Conservation (phyloP, 2,797 vertebrate genomes). For the Macrochelys suwanniensis region DNA sequence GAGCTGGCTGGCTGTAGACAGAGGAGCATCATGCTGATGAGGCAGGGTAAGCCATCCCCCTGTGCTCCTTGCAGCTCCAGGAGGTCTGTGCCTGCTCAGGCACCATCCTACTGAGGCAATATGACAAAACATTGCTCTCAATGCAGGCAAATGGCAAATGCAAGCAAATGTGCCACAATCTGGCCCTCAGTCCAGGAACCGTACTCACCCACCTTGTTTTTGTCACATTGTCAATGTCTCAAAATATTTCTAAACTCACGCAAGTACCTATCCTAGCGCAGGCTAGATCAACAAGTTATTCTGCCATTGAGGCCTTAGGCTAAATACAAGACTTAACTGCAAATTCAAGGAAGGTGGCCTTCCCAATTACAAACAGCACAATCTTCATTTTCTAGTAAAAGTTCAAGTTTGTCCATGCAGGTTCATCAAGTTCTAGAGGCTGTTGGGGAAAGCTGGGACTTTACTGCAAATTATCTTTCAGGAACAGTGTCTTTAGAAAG, state of each 20-base stretch:
- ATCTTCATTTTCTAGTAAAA: neutral
- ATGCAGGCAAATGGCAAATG: neutral
- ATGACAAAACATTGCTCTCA: neutral
- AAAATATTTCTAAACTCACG: neutral
- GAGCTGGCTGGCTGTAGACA: neutral
- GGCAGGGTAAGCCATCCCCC: neutral
- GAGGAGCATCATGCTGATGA: neutral
- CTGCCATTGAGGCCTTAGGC: neutral
- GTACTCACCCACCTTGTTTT: neutral
- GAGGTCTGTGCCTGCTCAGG: neutral
- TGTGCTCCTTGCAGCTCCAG: neutral
- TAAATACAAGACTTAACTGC: neutral
- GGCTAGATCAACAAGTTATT: neutral
- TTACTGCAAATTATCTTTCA: neutral
- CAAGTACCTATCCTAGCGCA: neutral
- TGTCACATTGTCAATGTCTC: neutral
- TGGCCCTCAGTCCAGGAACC: neutral
- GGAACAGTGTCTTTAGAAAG: neutral
- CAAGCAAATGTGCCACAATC: neutral
- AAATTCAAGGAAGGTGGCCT: neutral
- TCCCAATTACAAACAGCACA: accelerated
- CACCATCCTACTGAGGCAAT: neutral
- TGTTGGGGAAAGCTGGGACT: neutral
- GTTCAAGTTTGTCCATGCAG: neutral
- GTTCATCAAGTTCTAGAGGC: neutral